Percentiles rank a stretch among this genome's conserved stretches.
phyloP scores from a whole-genome alignment of 2,113 vertebrate genomes.

The Gallinago undulata region DNA sequence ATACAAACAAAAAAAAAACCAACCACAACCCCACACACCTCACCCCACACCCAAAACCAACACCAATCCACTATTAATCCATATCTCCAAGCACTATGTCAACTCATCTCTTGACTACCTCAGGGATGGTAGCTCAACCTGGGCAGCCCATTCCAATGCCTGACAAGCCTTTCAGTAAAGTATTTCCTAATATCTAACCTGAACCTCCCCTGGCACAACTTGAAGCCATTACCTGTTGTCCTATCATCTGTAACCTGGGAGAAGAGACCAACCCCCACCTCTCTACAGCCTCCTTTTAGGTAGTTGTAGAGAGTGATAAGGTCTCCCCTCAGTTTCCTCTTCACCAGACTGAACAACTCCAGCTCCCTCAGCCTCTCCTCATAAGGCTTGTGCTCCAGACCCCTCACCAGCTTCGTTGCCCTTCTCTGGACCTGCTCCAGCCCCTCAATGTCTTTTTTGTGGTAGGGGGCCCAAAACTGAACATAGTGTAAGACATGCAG shows the following conservation, averaged over 20 bases:
- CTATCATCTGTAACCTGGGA: no score
- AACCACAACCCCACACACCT: no score
- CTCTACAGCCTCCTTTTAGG: not conserved
- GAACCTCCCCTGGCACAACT: no score
- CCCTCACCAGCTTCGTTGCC: not conserved
- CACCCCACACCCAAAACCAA: no score
- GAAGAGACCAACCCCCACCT: no score
- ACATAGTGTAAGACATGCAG: not conserved
- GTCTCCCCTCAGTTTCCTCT: not conserved
- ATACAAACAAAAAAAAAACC: no score
- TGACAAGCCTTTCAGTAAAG: no score
- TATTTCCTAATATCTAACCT: no score
- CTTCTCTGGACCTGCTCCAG: not conserved
- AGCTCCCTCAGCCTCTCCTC: not conserved
- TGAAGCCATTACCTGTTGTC: no score
- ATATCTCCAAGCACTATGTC: no score
- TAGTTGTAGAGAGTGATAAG: not conserved
- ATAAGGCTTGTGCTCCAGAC: not conserved
- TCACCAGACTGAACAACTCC: not conserved
- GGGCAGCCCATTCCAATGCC: no score
- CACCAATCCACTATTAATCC: no score
- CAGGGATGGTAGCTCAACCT: not conserved
- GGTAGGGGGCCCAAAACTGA: not conserved
- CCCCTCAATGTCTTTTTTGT: not conserved
- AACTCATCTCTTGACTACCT: not conserved